phyloP scores from a whole-genome alignment of 1,140 invertebrate species.

The Drosophila tani region DNA sequence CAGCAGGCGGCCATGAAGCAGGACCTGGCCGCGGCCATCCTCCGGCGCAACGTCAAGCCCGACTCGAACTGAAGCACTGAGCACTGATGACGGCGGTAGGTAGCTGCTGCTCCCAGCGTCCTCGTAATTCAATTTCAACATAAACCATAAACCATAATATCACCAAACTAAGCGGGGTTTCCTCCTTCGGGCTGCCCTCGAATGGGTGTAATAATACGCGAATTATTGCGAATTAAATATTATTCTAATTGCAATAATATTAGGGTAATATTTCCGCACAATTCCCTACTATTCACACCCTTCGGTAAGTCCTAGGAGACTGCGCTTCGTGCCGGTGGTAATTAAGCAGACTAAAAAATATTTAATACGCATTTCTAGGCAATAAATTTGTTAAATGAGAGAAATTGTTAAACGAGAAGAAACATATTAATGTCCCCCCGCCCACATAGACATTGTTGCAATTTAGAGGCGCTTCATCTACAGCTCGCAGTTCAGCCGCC shows the following conservation, averaged over 20 bases:
- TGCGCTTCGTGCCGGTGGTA: neutral
- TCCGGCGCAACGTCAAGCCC: slow-evolving; percentile 87
- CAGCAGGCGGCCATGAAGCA: slow-evolving; percentile 93
- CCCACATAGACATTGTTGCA: slow-evolving; percentile 56
- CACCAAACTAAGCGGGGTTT: slow-evolving; percentile 9
- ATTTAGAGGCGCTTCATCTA: slow-evolving; percentile 44
- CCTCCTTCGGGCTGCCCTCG: neutral
- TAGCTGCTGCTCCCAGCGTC: slow-evolving; percentile 22
- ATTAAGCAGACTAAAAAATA: slow-evolving; percentile 40
- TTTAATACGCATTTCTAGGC: slow-evolving; percentile 76
- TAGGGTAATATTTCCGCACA: slow-evolving; percentile 6
- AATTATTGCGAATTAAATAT: slow-evolving; percentile 31
- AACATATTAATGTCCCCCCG: slow-evolving; percentile 60
- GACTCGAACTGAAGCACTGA: slow-evolving; percentile 75
- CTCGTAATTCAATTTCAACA: slow-evolving; percentile 56
- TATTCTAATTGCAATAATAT: slow-evolving; percentile 13
- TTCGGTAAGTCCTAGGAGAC: neutral
- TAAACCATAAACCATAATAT: slow-evolving; percentile 23
- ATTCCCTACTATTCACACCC: slow-evolving; percentile 23
- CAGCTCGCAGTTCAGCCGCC: slow-evolving; percentile 54
- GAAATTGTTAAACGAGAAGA: slow-evolving; percentile 68
- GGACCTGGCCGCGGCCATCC: slow-evolving; percentile 93
- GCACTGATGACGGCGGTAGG: slow-evolving; percentile 44
- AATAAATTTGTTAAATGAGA: slow-evolving; percentile 75
- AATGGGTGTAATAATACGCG: slow-evolving; percentile 11